Evolutionary conservation across 2,888 invertebrate genomes (phyloP).

Genomic region (Adineta ricciae): DNA sequence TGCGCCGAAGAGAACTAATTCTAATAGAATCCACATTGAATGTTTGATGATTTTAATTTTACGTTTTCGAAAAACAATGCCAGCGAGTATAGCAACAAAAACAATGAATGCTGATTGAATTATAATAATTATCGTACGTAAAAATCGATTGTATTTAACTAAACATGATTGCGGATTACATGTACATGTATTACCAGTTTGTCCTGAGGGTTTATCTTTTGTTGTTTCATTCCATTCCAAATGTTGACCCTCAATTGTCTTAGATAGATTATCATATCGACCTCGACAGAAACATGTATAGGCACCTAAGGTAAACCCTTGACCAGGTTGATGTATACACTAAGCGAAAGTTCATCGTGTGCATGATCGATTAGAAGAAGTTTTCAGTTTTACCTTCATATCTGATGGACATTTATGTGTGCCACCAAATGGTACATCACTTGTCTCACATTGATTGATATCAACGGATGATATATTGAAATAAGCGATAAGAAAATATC

Average conservation of each 20-base stretch:
- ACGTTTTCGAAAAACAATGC: conserved; percentile 14
- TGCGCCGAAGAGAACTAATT: conserved; percentile 72
- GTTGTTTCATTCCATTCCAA: conserved; percentile 15
- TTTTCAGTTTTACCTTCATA: not conserved
- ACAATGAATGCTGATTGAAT: conserved; percentile 9
- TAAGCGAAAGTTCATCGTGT: not conserved
- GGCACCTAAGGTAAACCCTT: not conserved
- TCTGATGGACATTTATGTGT: conserved; percentile 26
- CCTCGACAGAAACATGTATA: not conserved
- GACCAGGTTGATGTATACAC: not conserved
- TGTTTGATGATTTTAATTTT: conserved; percentile 30
- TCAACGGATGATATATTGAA: conserved; percentile 6
- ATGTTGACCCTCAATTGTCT: not conserved
- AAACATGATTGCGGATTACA: not conserved
- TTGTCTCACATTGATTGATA: conserved; percentile 29
- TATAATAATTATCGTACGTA: not conserved
- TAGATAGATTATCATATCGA: not conserved
- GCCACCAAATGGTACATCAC: conserved; percentile 24
- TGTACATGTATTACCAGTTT: not conserved
- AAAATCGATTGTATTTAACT: not conserved
- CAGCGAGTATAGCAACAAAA: conserved; percentile 21
- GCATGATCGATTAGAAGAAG: no score
- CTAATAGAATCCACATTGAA: conserved; percentile 78
- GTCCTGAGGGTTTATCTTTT: not conserved
- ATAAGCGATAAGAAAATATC: not conserved